A percentile compares a stretch with the other conserved stretches of the same genome.
phyloP scores from a whole-genome alignment of 30 jellyfish, hydroid and myxozoan species.

The Cassiopea xamachana region DNA sequence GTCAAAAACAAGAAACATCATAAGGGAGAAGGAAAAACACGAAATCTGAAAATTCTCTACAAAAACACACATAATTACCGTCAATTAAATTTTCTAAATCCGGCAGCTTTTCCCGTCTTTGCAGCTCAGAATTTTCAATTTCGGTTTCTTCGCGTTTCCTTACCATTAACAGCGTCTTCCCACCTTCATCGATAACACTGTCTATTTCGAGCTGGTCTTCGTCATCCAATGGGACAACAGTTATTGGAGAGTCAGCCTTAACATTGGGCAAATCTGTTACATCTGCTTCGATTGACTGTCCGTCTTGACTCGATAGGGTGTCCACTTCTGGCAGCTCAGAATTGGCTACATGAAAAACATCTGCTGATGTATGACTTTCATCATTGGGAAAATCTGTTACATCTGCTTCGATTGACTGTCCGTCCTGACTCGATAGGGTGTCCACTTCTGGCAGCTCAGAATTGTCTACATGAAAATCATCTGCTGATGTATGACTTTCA shows the following conservation, averaged over 20 bases:
- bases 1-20: not conserved
- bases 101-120: not conserved
- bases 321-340: not conserved
- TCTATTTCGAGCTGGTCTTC: conserved; percentile 25
- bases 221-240: conserved; percentile 53
- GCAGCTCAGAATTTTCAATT: not conserved
- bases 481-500: not conserved
- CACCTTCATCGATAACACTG: conserved; percentile 23
- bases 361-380: not conserved
- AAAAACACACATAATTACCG: not conserved
- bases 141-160: conserved; percentile 23
- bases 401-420: not conserved
- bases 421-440: not conserved
- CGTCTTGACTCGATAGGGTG: not conserved
- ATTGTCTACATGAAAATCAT: not conserved
- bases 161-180: conserved; percentile 9
- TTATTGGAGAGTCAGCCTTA: conserved; percentile 20
- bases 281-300: not conserved
- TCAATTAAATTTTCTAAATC: not conserved
- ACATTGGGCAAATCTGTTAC: conserved; percentile 10
- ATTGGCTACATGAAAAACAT: not conserved
- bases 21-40: not conserved
- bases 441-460: not conserved
- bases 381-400: not conserved
- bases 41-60: not conserved